Percentiles rank a stretch among this genome's conserved stretches.
Evolutionary conservation across 2,888 invertebrate genomes (phyloP).

Genomic region (Caenorhabditis uteleia): DNA sequence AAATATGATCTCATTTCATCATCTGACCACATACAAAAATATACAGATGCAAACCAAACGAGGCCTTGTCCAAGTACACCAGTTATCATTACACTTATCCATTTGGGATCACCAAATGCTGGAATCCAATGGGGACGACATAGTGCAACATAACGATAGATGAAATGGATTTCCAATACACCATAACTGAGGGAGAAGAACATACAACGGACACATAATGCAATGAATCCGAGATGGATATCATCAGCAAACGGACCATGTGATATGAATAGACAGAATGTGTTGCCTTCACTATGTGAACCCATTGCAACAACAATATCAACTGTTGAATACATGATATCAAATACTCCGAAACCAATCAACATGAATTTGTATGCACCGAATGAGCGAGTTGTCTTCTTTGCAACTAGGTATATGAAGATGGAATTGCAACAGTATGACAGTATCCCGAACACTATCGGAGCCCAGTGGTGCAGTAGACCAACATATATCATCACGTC

Average conservation of each 20-base stretch:
- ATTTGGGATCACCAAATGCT: slow-evolving; percentile 1
- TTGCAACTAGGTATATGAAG: no score
- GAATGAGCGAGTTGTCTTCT: slow-evolving; percentile 5
- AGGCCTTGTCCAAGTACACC: not conserved
- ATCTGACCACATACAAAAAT: not conserved
- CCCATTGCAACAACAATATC: slow-evolving; percentile 11
- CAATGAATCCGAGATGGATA: not conserved
- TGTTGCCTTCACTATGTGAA: slow-evolving; percentile 10
- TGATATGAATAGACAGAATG: slow-evolving; percentile 10
- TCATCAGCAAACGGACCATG: slow-evolving; percentile 6
- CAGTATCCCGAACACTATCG: no score
- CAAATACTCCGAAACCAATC: slow-evolving; percentile 6
- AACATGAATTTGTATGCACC: slow-evolving; percentile 8
- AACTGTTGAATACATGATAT: slow-evolving; percentile 1
- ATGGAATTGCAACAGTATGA: no score
- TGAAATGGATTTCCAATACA: slow-evolving; percentile 10
- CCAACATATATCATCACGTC: no score
- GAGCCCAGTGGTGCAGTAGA: no score
- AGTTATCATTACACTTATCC: not conserved
- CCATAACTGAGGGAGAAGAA: slow-evolving; percentile 22
- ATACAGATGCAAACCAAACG: not conserved
- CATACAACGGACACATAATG: slow-evolving; percentile 21
- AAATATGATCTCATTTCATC: not conserved
- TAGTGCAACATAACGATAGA: slow-evolving; percentile 9
- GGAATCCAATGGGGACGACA: slow-evolving; percentile 2